Evolutionary conservation across 2,888 invertebrate species (phyloP).

Genomic region (Hylaea fasciaria): DNA sequence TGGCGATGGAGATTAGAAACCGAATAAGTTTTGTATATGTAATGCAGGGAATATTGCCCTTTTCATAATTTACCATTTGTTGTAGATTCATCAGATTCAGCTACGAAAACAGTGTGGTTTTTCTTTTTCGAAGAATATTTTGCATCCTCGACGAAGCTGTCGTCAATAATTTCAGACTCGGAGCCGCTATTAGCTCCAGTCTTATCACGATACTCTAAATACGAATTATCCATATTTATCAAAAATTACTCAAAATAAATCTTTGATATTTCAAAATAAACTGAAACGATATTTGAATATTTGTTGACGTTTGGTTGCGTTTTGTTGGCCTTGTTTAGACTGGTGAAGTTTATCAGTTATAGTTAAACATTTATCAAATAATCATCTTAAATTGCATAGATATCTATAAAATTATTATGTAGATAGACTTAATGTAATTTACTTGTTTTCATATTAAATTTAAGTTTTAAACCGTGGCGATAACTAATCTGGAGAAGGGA

Average conservation of each 20-base stretch:
- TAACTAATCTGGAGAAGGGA: too few species aligned
- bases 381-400: too few species aligned
- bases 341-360: too few species aligned
- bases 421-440: too few species aligned
- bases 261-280: conserved; percentile 23
- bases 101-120: conserved; percentile 70
- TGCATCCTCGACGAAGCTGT: conserved; percentile 60
- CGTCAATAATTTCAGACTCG: conserved; percentile 71
- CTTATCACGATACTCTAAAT: conserved; percentile 72
- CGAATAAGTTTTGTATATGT: too few species aligned
- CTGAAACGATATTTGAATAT: neutral
- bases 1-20: too few species aligned
- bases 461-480: too few species aligned
- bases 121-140: conserved; percentile 61
- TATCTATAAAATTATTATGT: too few species aligned
- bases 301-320: too few species aligned
- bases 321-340: too few species aligned
- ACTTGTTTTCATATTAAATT: too few species aligned
- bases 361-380: too few species aligned
- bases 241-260: neutral
- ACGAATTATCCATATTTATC: conserved; percentile 70
- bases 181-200: conserved; percentile 61
- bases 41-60: neutral
- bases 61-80: conserved; percentile 55
- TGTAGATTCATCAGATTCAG: conserved; percentile 74